Percentiles rank a stretch among this genome's conserved stretches.
These are phyloP conservation scores for Drosophila lini DNA, from an alignment of 1,140 invertebrate species.

Conservation along the genomic window DNA sequence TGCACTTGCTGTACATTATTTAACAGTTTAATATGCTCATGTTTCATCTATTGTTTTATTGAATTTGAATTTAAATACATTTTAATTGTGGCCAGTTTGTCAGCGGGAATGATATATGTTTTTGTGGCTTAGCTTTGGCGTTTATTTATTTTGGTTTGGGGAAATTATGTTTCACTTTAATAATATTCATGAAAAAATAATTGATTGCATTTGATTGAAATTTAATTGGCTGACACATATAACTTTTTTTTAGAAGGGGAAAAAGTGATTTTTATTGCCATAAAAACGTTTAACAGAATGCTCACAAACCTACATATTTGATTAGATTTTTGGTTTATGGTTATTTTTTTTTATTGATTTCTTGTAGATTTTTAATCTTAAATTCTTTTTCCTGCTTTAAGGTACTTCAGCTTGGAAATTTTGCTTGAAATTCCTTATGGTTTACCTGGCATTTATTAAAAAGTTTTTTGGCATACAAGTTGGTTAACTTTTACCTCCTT, in stretches of 20 bases:
- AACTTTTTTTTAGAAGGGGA: neutral
- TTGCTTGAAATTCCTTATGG: neutral
- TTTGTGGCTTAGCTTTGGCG: slow-evolving; percentile 10
- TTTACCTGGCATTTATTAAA: slow-evolving; percentile 4
- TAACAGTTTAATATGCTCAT: neutral
- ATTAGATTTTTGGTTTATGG: neutral
- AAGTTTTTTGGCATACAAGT: slow-evolving; percentile 9
- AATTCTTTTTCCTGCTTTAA: neutral
- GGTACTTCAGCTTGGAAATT: neutral
- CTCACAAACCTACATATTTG: neutral
- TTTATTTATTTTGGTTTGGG: slow-evolving; percentile 5
- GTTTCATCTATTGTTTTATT: neutral
- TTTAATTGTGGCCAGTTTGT: slow-evolving; percentile 18
- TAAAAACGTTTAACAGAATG: neutral
- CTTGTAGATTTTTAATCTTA: neutral
- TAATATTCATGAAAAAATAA: neutral
- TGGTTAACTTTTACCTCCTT: slow-evolving; percentile 1
- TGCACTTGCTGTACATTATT: slow-evolving; percentile 9
- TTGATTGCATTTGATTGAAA: neutral
- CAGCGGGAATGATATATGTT: slow-evolving; percentile 10
- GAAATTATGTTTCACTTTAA: slow-evolving; percentile 15
- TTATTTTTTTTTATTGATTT: neutral
- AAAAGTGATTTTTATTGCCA: neutral
- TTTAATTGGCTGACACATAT: neutral
- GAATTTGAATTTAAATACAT: slow-evolving; percentile 15